Evolutionary conservation across 2,797 vertebrate genomes (phyloP), one percentile per base, ranked within the genome.

Genomic region (Tenualosa thibaudeaui): DNA sequence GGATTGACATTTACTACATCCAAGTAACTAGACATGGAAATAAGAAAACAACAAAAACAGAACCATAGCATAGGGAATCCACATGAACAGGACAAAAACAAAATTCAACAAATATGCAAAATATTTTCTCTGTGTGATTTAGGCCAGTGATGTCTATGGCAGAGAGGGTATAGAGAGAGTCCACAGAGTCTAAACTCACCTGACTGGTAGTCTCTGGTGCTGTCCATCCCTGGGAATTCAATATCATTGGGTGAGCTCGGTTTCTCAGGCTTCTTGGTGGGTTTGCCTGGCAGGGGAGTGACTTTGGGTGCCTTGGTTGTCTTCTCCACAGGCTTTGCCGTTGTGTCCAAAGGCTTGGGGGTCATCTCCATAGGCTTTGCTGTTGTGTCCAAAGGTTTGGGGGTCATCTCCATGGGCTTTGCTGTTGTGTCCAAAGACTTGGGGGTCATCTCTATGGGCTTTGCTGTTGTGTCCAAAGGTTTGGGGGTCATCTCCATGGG

Each of bases 121-220:
- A 51, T 12, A 51, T 51, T 51, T 8, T 51, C 9, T 51, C 0
- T 12, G 50, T 46, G 50, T 51, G 50, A 7, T 51, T 9, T 51
- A 60, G 8, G 58, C 1, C 58, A 60, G n/a, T 60, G 58, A 60
- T 60, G 58, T 51, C 9, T 7, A 51, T 7, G 5, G 50, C 50
- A 9, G 50, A 51, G 50, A 7, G 46, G 7, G 46, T 46, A 1
- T 46, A 46, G 46, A 46, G 46, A 46, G 46, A 37, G 6, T 24
- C 15, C 10, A 40, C 15, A 40, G 68, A 78, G 40, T 46, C 40
- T 10, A 10, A 24, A 60, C 88, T 85, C 81, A 94, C 95, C 95
- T 89, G 90, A 90, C 89, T 95, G 94, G 43, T 89, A 94, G 43
- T 94, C 84, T 62, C 84, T 86, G 37, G 84, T 62, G 0, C 58